phyloP scores from a whole-genome alignment of 2,113 vertebrate genomes.

The Fulica atra region DNA sequence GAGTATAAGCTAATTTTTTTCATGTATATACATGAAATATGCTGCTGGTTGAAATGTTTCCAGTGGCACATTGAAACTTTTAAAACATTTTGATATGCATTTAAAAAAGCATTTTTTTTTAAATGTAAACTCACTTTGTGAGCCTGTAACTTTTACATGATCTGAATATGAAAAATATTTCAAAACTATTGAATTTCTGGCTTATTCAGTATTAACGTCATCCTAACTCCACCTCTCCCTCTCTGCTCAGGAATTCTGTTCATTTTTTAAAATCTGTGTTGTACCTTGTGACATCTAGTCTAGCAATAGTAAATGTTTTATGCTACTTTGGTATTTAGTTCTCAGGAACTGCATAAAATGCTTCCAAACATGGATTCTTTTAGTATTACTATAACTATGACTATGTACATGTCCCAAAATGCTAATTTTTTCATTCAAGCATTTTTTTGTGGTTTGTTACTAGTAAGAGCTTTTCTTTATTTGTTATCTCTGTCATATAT shows the following conservation, averaged over 20 bases:
- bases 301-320: neutral
- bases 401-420: neutral
- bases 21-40: neutral
- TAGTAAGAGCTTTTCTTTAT: neutral
- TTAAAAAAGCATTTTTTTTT: neutral
- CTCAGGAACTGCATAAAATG: neutral
- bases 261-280: neutral
- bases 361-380: neutral
- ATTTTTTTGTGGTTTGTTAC: neutral
- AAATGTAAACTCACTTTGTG: neutral
- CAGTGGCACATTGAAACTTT: neutral
- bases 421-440: fast-evolving
- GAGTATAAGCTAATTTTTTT: neutral
- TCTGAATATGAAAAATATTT: neutral
- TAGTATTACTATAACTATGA: neutral
- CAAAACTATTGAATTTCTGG: neutral
- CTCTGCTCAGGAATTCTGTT: neutral
- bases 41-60: neutral
- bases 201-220: neutral
- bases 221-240: neutral
- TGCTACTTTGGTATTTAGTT: neutral
- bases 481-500: too few species aligned
- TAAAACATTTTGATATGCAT: neutral
- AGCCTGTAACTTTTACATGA: neutral
- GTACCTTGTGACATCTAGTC: neutral